Base-by-base conservation (phyloP, 1,140 invertebrate genomes). In the Hylaeus anthracinus region DNA sequence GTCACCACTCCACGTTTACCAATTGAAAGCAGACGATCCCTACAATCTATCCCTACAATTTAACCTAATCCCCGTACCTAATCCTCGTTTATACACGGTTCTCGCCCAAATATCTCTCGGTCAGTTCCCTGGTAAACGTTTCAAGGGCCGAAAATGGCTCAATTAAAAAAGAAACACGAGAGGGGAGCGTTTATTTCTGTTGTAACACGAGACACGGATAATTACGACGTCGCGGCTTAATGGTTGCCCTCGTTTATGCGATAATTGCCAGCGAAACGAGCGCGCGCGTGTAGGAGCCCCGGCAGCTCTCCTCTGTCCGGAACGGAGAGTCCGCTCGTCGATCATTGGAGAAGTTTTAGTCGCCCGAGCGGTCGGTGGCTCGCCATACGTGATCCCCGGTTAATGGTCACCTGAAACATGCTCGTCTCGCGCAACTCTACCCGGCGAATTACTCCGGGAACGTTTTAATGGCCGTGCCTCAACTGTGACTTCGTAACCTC, bases 221-320 rank as follows among this genome's bases (percentile, higher is more conserved):
- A 86, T 86, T 86, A 86, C 56, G 79, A 55, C 55, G 56, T 45
- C 71, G 39, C 14, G 56, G 48, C 78, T 87, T 85, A 87, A 89
- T 79, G 81, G 69, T 45, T 69, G 79, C 72, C 77, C 88, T 89
- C 87, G 86, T 89, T 89, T 87, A 89, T 87, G 82, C 79, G 87
- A 89, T 88, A 89, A 88, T 89, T 89, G 86, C 86, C 79, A 61
- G 48, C 69, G 83, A 85, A 82, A 86, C 69, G 64, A 86, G 73
- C 64, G 64, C 58, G 45, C 5, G 61, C 72, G 82, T 84, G 82
- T 63, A 61, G 82, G 72, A 86, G 74, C 66, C 45, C 26, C 37
- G n/a, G 51, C 43, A 63, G 55, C 65, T 55, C 72, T 61, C 76
- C 72, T 51, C 37, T 45, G 26, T 41, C 53, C 51, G 43, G 53